Conservation (phyloP, 2,888 invertebrate species). For the Eremobia ochroleuca region DNA sequence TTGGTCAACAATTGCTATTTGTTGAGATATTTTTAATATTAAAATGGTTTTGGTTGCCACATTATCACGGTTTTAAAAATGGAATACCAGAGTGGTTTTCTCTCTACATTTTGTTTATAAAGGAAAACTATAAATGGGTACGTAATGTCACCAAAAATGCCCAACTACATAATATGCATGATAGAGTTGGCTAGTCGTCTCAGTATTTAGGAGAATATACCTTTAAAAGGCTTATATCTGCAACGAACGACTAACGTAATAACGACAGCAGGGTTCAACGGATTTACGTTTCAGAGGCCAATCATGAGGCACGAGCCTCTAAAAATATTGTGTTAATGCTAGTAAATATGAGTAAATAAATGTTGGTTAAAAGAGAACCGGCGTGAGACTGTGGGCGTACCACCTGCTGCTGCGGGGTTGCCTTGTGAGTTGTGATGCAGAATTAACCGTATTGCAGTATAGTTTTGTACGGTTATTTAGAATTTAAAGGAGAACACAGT, state of each 20-base stretch:
- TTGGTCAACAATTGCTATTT: neutral
- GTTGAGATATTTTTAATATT: neutral
- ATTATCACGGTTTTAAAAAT: neutral
- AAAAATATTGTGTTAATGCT: constrained; percentile 19
- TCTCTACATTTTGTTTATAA: neutral
- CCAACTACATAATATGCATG: neutral
- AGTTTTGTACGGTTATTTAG: neutral
- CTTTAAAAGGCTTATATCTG: neutral
- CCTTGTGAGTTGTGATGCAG: neutral
- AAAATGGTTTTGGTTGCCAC: neutral
- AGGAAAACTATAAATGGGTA: neutral
- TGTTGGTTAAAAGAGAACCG: constrained; percentile 43
- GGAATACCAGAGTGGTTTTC: neutral
- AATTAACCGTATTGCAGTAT: constrained; percentile 11
- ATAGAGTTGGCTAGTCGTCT: neutral
- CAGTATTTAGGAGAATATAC: constrained; percentile 4
- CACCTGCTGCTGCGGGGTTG: constrained; percentile 49
- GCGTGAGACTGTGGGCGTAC: constrained; percentile 27
- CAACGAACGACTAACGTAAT: neutral
- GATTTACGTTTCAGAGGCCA: constrained; percentile 23
- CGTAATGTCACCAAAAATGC: neutral
- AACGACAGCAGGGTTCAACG: neutral
- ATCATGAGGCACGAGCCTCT: neutral
- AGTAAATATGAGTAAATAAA: constrained; percentile 29
- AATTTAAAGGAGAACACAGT: neutral